Evolutionary conservation across 2,797 vertebrate genomes (phyloP), one percentile per base, ranked within the genome.

Genomic region (Eidolon dupreanum): DNA sequence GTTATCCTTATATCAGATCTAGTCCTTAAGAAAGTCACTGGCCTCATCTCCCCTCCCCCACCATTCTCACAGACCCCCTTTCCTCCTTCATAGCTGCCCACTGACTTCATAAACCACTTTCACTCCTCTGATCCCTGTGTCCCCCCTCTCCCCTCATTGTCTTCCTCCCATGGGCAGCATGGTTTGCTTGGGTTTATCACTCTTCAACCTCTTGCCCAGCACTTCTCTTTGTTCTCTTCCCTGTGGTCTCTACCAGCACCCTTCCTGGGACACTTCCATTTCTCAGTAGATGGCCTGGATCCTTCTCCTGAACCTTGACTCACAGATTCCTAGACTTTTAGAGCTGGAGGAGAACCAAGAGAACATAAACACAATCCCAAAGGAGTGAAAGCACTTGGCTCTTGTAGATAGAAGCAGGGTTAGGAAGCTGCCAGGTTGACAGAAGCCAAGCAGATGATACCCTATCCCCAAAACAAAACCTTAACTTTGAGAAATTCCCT

Each of bases 11-110:
- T 9, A 20, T 19, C 33, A 71, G 63, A 15, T 85, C 65, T 79
- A 77, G 65, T 94, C 31, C 68, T 95, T 94, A 49, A 53, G 77
- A 85, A 94, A 91, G 55, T 84, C 65, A 46, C 38, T 71, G 49
- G 59, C 43, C 43, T 93, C 38, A 68, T 43, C 7, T 11, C 16
- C 3, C 24, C 11, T 38, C 61, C 46, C 51, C 19, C 26, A 17
- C 1, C 0, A 77, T 79, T 88, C 66, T 78, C 73, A 79, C 12
- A 81, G 75, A 31, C 20, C 9, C 53, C 33, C 31, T 78, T 78
- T 36, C 85, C 73, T 73, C 79, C 74, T 28, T 9, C 38, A 7
- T 41, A 41, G 49, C 77, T 87, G 28, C 38, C 43, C 19, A 8
- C 53, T 31, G 26, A 46, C 70, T 77, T 71, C 38, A 19, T 57